These are phyloP conservation scores for Drosophila suboccidentalis DNA, from an alignment of 2,888 invertebrate genomes.

Conservation along the genomic window DNA sequence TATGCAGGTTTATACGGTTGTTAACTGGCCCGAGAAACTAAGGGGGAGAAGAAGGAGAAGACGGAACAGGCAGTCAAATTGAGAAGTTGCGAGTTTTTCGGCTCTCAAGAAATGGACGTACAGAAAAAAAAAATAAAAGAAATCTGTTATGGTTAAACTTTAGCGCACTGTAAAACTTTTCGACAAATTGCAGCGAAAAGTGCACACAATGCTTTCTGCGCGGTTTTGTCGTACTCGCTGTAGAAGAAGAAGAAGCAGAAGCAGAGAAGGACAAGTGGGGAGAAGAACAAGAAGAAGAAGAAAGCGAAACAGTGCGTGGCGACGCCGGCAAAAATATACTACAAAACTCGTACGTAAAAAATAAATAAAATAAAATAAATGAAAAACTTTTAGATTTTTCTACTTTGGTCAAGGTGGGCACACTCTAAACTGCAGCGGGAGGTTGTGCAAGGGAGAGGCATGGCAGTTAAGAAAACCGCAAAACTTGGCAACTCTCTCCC, in stretches of 20 bases:
- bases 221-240: background rate
- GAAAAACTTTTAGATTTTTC: conserved; percentile 54
- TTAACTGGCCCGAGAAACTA: conserved; percentile 27
- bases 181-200: conserved; percentile 77
- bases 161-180: conserved; percentile 60
- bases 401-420: conserved; percentile 69
- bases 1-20: conserved; percentile 36
- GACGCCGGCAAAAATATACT: conserved; percentile 55
- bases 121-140: conserved; percentile 28
- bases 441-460: background rate
- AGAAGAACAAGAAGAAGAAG: conserved; percentile 18
- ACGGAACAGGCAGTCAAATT: conserved; percentile 26
- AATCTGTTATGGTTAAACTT: conserved; percentile 80
- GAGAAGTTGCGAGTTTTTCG: conserved; percentile 41
- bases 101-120: conserved; percentile 34
- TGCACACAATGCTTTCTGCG: conserved; percentile 64
- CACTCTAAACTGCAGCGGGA: conserved; percentile 16
- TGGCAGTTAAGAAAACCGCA: conserved; percentile 64
- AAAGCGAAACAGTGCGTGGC: conserved; percentile 69
- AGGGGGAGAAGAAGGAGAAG: background rate
- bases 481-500: conserved; percentile 53
- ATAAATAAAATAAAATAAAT: conserved; percentile 13
- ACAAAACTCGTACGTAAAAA: conserved; percentile 23
- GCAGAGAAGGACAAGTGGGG: conserved; percentile 4
- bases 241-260: conserved; percentile 6